Base-by-base conservation (phyloP, 2,888 invertebrate genomes). In the Zeuzera pyrina region DNA sequence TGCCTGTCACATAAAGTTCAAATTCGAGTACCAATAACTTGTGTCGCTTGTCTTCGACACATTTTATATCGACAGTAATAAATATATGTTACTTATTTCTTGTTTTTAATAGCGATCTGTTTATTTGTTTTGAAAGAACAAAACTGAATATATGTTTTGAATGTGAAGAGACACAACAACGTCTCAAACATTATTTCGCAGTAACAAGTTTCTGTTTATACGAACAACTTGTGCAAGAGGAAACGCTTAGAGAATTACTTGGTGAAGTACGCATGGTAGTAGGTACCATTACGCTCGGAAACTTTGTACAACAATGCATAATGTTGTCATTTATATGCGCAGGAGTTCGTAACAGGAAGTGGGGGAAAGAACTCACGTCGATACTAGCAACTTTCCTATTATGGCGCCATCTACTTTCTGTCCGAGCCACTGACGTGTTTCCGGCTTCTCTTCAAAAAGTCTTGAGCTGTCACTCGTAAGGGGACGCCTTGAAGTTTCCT, bases 251-350 rank as follows among this genome's bases (percentile, higher is more conserved):
- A 54, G 63, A 66, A 68, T 63, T 65, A 64, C 61, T 53, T 55
- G 53, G 51, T 68, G 67, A 66, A 71, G 70, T 67, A 66, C 62
- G 57, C 52, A 53, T 49, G 55, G 42, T 57, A 56, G 60, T 58
- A 63, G 70, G 72, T 62, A 71, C 64, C n/a, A 76, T 73, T 74
- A 70, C 55, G 62, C 66, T 60, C 57, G 53, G 55, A 74, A 83
- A 81, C 68, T 81, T 79, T 65, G 63, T 59, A 58, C 76, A 73
- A 81, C 78, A 81, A 81, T 77, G 61, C 63, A 50, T 83, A 83
- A 83, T 83, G 69, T 64, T 72, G 77, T 78, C 73, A 79, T 83
- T 81, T 77, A 63, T 83, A 83, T 83, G 83, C 83, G 72, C 45
- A 59, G 57, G 63, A 61, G 60, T 66, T 65, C 64, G 62, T 52